These are phyloP conservation scores for Aphodius sticticus DNA, from an alignment of 2,888 invertebrate genomes.

Conservation along the genomic window DNA sequence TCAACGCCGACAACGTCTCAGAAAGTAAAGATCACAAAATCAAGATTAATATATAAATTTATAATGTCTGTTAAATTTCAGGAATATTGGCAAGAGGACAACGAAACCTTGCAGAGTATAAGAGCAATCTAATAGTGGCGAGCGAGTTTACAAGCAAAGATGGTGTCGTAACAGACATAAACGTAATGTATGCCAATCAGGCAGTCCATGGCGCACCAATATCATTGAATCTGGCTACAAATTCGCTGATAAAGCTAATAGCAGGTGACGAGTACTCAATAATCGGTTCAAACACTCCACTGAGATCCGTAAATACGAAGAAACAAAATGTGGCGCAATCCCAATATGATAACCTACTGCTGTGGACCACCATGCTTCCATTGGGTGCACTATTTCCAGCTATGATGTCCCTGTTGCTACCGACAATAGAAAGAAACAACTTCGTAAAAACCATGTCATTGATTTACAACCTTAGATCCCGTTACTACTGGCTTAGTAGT, in stretches of 20 bases:
- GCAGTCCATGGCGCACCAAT: slow-evolving; percentile 64
- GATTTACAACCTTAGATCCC: slow-evolving; percentile 70
- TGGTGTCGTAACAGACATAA: slow-evolving; percentile 37
- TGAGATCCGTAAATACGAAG: slow-evolving; percentile 44
- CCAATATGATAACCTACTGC: slow-evolving; percentile 47
- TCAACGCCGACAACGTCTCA: slow-evolving; percentile 30
- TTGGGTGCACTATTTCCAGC: slow-evolving; percentile 60
- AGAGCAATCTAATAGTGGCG: slow-evolving; percentile 60
- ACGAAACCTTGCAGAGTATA: slow-evolving; percentile 60
- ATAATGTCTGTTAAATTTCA: slow-evolving; percentile 41
- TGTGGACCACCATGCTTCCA: slow-evolving; percentile 57
- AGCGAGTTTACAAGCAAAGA: slow-evolving; percentile 57
- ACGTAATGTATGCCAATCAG: slow-evolving; percentile 60
- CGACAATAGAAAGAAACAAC: slow-evolving; percentile 68
- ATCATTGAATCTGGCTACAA: slow-evolving; percentile 62
- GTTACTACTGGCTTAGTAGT: slow-evolving; percentile 70
- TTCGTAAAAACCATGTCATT: slow-evolving; percentile 73
- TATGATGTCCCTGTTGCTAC: slow-evolving; percentile 66
- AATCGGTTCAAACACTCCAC: slow-evolving; percentile 52
- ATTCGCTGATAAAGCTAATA: slow-evolving; percentile 57
- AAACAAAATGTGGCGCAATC: slow-evolving; percentile 44
- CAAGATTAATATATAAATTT: background rate
- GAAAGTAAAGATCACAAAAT: slow-evolving; percentile 30
- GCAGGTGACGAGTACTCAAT: slow-evolving; percentile 54
- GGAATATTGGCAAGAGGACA: slow-evolving; percentile 57